Base-by-base conservation (phyloP, 2,888 invertebrate genomes). In the Dasypogon diadema region DNA sequence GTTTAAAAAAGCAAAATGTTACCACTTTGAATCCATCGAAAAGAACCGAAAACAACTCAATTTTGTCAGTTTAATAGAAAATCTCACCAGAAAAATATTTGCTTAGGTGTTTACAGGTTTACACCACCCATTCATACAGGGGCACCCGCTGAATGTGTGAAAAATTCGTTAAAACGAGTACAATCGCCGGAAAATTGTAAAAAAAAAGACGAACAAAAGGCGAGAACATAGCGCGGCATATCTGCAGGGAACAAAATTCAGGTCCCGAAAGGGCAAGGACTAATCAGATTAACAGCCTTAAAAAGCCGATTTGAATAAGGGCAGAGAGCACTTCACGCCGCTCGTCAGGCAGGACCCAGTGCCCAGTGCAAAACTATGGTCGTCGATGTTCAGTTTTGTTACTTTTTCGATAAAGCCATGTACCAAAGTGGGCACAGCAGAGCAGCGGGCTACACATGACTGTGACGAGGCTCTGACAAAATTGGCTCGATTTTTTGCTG, bases 231-330 rank as follows among this genome's bases (percentile, higher is more conserved):
- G 51, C 54, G 21, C 34, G 30, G 54, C n/a, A 30, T 54, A 18
- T n/a, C 10, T 3, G 3, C 14, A 56, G 1, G 56, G 14, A 55
- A 6, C 30, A 34, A 6, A 30, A 8, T 51, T 26, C 34, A 18
- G 22, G 12, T 12, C 18, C 54, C 18, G n/a, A 70, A 70, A 70
- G 70, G 54, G 54, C 70, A 51, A 34, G 30, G 51, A 24, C 34
- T 73, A 73, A 73, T 73, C 73, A 56, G 73, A 73, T 73, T 73
- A 73, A 30, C 56, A 22, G 73, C 73, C 42, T 37, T 4, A 42
- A 24, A 72, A 56, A 24, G 21, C 73, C 55, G 73, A 55, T 70
- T 70, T 70, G 70, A 70, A 30, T 54, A 54, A 34, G 54, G 54
- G 26, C 70, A 51, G 4, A 70, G 70, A 54, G 54, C 70, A 54